Conservation (phyloP, 2,888 invertebrate genomes). For the Lycia hirtaria region DNA sequence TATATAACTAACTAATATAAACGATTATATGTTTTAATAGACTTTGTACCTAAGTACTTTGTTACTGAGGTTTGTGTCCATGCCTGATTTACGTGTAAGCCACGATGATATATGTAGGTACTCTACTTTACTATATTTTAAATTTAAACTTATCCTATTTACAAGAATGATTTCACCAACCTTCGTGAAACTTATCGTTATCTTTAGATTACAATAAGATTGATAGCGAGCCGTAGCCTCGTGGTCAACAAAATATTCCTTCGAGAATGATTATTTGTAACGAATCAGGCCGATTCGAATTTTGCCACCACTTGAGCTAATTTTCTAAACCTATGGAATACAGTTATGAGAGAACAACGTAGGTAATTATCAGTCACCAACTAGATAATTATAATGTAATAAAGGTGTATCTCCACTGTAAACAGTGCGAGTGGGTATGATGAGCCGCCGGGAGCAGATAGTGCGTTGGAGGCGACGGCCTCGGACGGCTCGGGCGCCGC, state of each 20-base stretch:
- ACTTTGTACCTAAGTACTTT: not conserved
- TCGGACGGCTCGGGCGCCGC: constrained; percentile 48
- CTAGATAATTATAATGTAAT: constrained; percentile 75
- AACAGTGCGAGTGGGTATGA: constrained; percentile 67
- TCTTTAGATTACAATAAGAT: constrained; percentile 22
- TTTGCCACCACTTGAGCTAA: constrained; percentile 4
- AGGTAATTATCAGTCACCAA: constrained; percentile 65
- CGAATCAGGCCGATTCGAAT: not conserved
- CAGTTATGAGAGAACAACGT: constrained; percentile 52
- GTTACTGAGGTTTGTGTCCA: not conserved
- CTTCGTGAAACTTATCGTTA: constrained; percentile 14
- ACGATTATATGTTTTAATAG: not conserved
- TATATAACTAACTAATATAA: not conserved
- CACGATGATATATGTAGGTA: not conserved
- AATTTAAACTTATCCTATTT: constrained; percentile 12
- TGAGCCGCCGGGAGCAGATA: constrained; percentile 68
- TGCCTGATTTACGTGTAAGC: not conserved
- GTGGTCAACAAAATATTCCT: constrained; percentile 5
- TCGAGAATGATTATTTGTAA: constrained; percentile 13
- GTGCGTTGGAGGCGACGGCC: constrained; percentile 61
- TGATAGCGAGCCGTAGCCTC: constrained; percentile 17
- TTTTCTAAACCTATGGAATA: constrained; percentile 5
- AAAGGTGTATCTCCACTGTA: constrained; percentile 78
- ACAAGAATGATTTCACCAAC: constrained; percentile 23
- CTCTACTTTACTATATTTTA: not conserved